Percentiles rank a stretch among this genome's conserved stretches.
These are phyloP conservation scores for Polia nebulosa DNA, from an alignment of 2,888 invertebrate genomes.

Conservation along the genomic window DNA sequence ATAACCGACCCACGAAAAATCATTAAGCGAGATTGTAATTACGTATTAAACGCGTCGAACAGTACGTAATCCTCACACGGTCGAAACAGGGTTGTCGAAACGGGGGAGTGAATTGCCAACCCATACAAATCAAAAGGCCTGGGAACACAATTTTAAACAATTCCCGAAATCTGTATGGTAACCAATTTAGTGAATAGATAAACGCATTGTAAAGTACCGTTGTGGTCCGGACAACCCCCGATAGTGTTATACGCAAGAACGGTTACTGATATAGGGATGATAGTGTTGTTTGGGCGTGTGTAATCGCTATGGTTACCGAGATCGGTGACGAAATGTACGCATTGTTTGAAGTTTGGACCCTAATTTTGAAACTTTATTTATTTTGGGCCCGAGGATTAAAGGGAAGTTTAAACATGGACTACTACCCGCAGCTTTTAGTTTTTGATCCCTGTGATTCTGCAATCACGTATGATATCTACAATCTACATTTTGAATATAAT, in stretches of 20 bases:
- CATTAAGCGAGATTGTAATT: constrained; percentile 67
- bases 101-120: constrained; percentile 80
- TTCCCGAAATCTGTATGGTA: constrained; percentile 83
- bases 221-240: constrained; percentile 67
- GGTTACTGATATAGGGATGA: constrained; percentile 82
- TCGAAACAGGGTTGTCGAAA: constrained; percentile 66
- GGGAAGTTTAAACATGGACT: constrained; percentile 12
- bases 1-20: constrained; percentile 62
- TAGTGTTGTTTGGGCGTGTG: constrained; percentile 84
- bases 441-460: constrained; percentile 3
- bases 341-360: constrained; percentile 63
- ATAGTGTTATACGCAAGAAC: constrained; percentile 76
- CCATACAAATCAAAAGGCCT: constrained; percentile 73
- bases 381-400: constrained; percentile 31
- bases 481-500: not conserved
- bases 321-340: constrained; percentile 53
- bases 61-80: constrained; percentile 70
- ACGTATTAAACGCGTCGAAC: constrained; percentile 66
- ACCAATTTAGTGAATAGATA: constrained; percentile 83
- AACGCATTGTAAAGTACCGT: constrained; percentile 81
- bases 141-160: constrained; percentile 86
- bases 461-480: not conserved
- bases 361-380: constrained; percentile 57
- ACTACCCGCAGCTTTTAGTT: constrained; percentile 12
- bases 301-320: constrained; percentile 82